A percentile compares a stretch with the other conserved stretches of the same genome.
phyloP scores from a whole-genome alignment of 1,140 invertebrate genomes.

The Heliconius nattereri region DNA sequence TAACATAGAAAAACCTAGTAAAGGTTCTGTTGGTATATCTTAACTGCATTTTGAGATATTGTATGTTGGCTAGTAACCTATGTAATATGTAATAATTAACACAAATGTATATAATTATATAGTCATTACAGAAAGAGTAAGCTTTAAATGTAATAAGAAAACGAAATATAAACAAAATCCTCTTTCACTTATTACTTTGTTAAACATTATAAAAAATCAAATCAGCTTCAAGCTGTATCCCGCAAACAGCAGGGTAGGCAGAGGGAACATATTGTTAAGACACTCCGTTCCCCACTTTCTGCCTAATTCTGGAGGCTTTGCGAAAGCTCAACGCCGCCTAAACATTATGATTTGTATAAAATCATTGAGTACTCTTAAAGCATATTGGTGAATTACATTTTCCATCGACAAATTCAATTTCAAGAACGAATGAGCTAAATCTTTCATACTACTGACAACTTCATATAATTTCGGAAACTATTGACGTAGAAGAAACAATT shows the following conservation, averaged over 20 bases:
- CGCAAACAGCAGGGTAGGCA: too few species aligned
- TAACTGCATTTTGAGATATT: too few species aligned
- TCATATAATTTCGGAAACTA: background rate
- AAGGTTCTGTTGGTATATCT: too few species aligned
- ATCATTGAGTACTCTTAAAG: background rate
- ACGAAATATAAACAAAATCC: background rate
- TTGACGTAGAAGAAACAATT: constrained; percentile 9
- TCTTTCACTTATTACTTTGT: background rate
- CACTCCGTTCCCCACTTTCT: too few species aligned
- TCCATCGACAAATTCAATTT: background rate
- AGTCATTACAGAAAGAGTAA: too few species aligned
- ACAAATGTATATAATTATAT: background rate
- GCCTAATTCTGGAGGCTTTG: too few species aligned
- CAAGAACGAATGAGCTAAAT: background rate
- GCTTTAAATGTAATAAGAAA: background rate
- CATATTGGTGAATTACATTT: background rate
- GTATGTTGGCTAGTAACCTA: too few species aligned
- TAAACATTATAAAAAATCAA: background rate
- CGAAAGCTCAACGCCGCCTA: too few species aligned
- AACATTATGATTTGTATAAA: background rate
- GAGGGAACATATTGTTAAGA: too few species aligned
- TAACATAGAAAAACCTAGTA: too few species aligned
- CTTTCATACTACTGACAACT: background rate
- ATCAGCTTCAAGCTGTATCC: too few species aligned
- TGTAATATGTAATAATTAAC: background rate